These are phyloP conservation scores for Ectobius pallidus DNA, from an alignment of 2,888 invertebrate genomes.

Conservation along the genomic window DNA sequence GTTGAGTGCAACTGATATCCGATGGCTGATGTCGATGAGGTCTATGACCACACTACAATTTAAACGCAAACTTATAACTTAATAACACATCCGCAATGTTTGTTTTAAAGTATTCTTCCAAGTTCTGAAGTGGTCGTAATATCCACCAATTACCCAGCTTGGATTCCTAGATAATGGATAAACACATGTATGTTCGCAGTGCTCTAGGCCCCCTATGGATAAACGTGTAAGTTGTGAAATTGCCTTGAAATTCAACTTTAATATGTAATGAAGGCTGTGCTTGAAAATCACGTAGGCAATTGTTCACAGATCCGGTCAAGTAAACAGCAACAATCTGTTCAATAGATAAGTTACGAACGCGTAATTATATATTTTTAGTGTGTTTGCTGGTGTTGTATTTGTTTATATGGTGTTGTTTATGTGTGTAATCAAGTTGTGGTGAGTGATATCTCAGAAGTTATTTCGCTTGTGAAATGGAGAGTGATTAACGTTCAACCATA, in stretches of 20 bases:
- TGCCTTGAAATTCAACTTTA: background rate
- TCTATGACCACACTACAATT: no score
- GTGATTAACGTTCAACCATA: constrained; percentile 2
- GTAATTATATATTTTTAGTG: no score
- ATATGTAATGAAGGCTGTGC: background rate
- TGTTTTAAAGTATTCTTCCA: no score
- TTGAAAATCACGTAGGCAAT: background rate
- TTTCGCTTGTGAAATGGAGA: background rate
- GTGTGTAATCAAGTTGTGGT: background rate
- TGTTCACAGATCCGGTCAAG: background rate
- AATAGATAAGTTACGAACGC: background rate
- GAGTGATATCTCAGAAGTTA: background rate
- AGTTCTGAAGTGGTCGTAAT: no score
- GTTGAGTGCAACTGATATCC: no score
- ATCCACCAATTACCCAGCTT: no score
- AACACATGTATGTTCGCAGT: background rate
- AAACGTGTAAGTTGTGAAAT: no score
- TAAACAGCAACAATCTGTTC: background rate
- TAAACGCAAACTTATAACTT: no score
- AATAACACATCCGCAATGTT: no score
- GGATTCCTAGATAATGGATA: background rate
- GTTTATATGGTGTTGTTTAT: no score
- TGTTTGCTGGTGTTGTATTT: no score
- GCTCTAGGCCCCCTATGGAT: background rate
- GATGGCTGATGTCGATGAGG: no score